These are phyloP conservation scores for Hoplodrina ambigua DNA, from an alignment of 2,888 invertebrate species.

Conservation along the genomic window DNA sequence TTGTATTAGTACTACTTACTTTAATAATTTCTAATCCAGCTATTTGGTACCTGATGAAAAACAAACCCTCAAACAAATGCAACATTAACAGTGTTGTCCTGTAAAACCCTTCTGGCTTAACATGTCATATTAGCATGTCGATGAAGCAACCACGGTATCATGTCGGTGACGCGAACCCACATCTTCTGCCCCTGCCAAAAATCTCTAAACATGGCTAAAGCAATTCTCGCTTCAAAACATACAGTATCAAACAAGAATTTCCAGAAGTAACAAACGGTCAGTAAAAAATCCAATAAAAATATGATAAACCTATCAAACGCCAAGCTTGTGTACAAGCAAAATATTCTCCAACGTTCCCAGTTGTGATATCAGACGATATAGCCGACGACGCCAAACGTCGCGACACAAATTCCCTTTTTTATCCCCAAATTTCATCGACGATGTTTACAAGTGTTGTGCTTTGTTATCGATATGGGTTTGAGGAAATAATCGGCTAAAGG, in stretches of 20 bases:
- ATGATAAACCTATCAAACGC: slow-evolving; percentile 25
- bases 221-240: too few species aligned
- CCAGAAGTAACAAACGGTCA: slow-evolving; percentile 3
- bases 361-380: slow-evolving; percentile 37
- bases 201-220: too few species aligned
- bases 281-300: slow-evolving; percentile 30
- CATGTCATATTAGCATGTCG: too few species aligned
- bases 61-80: too few species aligned
- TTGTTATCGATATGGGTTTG: slow-evolving; percentile 7
- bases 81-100: too few species aligned
- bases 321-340: slow-evolving; percentile 30
- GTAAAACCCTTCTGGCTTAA: too few species aligned
- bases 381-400: slow-evolving; percentile 53
- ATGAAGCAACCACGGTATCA: too few species aligned
- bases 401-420: slow-evolving; percentile 59
- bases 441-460: slow-evolving; percentile 43
- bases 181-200: too few species aligned
- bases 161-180: too few species aligned
- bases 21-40: too few species aligned
- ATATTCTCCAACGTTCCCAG: slow-evolving; percentile 26
- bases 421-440: slow-evolving; percentile 47
- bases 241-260: not conserved
- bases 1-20: too few species aligned
- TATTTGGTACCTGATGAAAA: too few species aligned
- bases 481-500: not conserved